Evolutionary conservation across 2,888 invertebrate genomes (phyloP).

Genomic region (Iselma pallidipennis): DNA sequence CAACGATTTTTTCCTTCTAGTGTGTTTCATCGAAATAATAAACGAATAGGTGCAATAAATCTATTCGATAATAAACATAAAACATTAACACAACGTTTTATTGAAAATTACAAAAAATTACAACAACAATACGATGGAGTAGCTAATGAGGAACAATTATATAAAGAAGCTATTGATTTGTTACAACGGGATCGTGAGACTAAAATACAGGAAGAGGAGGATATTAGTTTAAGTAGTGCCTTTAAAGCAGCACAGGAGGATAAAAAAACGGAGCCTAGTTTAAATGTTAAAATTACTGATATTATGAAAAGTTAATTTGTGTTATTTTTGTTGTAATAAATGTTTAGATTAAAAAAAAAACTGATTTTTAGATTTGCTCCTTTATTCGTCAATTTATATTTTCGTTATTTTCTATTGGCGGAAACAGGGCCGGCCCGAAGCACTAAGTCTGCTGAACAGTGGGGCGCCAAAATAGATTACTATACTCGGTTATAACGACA

Average conservation of each 20-base stretch:
- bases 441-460: no score
- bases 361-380: no score
- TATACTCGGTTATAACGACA: no score
- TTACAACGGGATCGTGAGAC: conserved; percentile 48
- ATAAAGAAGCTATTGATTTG: conserved; percentile 57
- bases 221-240: conserved; percentile 39
- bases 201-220: conserved; percentile 31
- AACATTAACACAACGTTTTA: conserved; percentile 64
- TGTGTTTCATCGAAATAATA: conserved; percentile 66
- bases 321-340: conserved; percentile 2
- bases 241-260: conserved; percentile 45
- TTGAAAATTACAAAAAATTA: conserved; percentile 65
- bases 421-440: no score
- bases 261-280: conserved; percentile 20
- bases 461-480: no score
- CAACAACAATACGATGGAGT: conserved; percentile 58
- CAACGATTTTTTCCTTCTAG: conserved; percentile 56
- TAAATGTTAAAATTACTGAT: conserved; percentile 44
- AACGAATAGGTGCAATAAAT: conserved; percentile 61
- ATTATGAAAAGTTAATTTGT: conserved; percentile 48
- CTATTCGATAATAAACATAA: conserved; percentile 59
- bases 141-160: conserved; percentile 58
- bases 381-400: no score
- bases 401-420: no score
- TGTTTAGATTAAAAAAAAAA: no score